phyloP scores from a whole-genome alignment of 2,113 vertebrate genomes.

The Glaucidium brasilianum region DNA sequence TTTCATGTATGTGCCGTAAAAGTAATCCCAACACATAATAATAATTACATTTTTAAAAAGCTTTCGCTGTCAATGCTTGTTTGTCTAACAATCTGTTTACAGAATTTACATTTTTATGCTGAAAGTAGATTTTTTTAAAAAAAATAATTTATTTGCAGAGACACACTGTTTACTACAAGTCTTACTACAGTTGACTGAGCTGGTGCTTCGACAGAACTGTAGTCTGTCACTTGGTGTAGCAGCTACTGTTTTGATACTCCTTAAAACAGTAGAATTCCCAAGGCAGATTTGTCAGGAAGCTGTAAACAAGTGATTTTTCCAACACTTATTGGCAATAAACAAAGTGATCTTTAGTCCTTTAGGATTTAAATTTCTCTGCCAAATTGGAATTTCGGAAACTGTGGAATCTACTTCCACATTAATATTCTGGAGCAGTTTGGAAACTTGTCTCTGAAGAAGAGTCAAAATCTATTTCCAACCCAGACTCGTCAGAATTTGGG shows the following conservation, averaged over 20 bases:
- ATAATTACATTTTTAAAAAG: background rate
- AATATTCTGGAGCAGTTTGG: constrained; percentile 58
- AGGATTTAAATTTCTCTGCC: background rate
- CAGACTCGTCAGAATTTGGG: constrained; percentile 33
- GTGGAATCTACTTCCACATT: background rate
- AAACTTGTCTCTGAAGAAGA: constrained; percentile 61
- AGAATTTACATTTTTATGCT: background rate
- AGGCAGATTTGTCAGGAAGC: constrained; percentile 46
- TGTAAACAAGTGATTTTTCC: constrained; percentile 41
- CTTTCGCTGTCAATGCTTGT: background rate
- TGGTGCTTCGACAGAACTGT: background rate
- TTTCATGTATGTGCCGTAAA: constrained; percentile 21
- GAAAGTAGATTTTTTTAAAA: background rate
- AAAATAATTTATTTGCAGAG: background rate
- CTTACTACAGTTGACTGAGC: background rate
- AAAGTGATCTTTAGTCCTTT: background rate
- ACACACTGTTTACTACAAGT: background rate
- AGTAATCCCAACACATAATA: background rate
- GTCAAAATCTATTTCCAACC: constrained; percentile 35
- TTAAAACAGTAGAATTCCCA: constrained; percentile 1
- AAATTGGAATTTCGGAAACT: background rate
- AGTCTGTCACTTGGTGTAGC: background rate
- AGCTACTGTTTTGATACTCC: background rate
- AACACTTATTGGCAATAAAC: constrained; percentile 15
- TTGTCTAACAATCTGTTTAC: background rate